phyloP scores from a whole-genome alignment of 1,140 invertebrate genomes.

The Bombus consobrinus region DNA sequence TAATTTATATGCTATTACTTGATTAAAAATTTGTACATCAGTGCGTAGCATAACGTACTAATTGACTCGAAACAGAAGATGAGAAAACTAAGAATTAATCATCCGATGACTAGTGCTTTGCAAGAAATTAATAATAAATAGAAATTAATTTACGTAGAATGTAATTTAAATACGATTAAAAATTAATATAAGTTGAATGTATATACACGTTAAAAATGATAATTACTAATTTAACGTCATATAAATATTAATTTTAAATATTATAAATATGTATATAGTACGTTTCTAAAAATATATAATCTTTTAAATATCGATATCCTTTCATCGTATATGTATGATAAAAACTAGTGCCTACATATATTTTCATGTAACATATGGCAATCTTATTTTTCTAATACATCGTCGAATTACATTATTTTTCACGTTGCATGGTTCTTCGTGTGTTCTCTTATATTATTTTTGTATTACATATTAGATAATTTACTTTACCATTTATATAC shows the following conservation, averaged over 20 bases:
- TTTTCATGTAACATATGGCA: not conserved
- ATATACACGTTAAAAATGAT: not conserved
- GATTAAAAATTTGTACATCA: not conserved
- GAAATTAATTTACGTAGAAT: not conserved
- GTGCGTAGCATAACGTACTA: not conserved
- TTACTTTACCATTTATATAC: not conserved
- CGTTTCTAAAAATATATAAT: slow-evolving; percentile 14
- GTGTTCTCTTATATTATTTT: not conserved
- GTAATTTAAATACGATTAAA: not conserved
- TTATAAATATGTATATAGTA: not conserved
- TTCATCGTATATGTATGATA: not conserved
- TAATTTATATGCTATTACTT: not conserved
- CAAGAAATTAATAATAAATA: slow-evolving; percentile 3
- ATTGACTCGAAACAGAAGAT: not conserved
- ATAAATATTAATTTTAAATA: not conserved
- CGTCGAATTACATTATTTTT: not conserved
- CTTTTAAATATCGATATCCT: not conserved
- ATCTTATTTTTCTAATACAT: not conserved
- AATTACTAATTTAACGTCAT: not conserved
- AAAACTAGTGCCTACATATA: not conserved
- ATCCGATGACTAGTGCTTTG: not conserved
- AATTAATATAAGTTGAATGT: not conserved
- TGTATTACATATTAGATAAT: not conserved
- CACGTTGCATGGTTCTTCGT: not conserved
- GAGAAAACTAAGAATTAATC: not conserved